Conservation (phyloP, 1,140 invertebrate genomes). For the Pogonomyrmex californicus region DNA sequence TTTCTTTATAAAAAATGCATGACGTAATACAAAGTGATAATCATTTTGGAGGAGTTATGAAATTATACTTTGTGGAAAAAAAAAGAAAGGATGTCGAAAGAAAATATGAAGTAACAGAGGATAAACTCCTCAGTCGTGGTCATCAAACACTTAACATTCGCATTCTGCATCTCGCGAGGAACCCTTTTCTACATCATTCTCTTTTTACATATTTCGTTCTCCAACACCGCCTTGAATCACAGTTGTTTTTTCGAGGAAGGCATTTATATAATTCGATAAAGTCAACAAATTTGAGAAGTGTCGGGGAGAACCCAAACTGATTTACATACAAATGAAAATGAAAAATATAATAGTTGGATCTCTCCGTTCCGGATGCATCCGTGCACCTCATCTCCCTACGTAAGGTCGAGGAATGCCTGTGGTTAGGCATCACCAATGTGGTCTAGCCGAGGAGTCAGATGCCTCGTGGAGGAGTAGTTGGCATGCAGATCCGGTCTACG, state of each 20-base stretch:
- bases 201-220: background rate
- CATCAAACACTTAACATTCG: conserved; percentile 80
- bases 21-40: background rate
- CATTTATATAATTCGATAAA: background rate
- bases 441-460: conserved; percentile 4
- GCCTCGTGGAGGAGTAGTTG: conserved; percentile 51
- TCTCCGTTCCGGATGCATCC: background rate
- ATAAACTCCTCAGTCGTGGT: conserved; percentile 33
- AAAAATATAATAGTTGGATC: background rate
- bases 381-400: background rate
- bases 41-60: background rate
- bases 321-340: background rate
- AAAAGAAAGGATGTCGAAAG: too few species aligned
- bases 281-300: background rate
- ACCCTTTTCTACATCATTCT: conserved; percentile 60
- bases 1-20: background rate
- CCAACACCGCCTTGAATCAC: background rate
- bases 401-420: conserved; percentile 4
- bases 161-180: conserved; percentile 72
- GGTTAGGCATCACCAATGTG: conserved; percentile 29
- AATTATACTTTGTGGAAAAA: background rate
- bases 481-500: conserved; percentile 61
- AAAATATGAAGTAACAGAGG: background rate
- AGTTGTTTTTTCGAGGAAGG: background rate
- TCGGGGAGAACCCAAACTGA: background rate